Base-by-base conservation (phyloP, 1,140 invertebrate species). In the Drosophila saltans region DNA sequence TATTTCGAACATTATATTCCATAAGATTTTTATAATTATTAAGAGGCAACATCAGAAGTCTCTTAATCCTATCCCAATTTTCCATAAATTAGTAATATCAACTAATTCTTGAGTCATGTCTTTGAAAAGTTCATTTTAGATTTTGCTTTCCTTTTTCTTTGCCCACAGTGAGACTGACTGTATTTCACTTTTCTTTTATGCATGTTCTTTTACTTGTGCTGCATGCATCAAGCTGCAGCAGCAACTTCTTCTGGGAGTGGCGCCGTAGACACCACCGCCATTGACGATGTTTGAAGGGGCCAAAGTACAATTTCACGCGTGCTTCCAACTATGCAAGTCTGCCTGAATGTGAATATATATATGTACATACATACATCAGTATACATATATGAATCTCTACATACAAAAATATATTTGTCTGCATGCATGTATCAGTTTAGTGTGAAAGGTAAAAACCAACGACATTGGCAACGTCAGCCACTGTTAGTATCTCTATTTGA, bases 261-360 rank as follows among this genome's bases (percentile, higher is more conserved):
- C 75, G 43, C 43, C 30, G 63, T 8, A n/a, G 58, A 16, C 16
- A 16, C 41, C 71, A 45, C 45, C 59, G 45, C 48, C 41, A 61
- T 67, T 9, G 24, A 48, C 43, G 69, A 63, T 74, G n/a, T 24
- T 70, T 52, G 45, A 26, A 52, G 80, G 65, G 83, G 70, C 65
- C 80, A 88, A 88, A 88, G 83, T 89, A 89, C 83, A 84, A 75
- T 69, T 77, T 69, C 59, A 66, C 65, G 33, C 45, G 45, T 64
- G 26, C 24, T 26, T 26, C 24, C 39, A 21, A 45, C 40, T 28
- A 10, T 58, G 48, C 43, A 43, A 30, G 56, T 77, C 41, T 52
- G 65, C 48, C 52, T 58, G 74, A 63, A 36, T 66, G 60, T 63
- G 57, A 74, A 48, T 75, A 63, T 76, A 56, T 69, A 3, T 36